phyloP scores from a whole-genome alignment of 1,140 invertebrate genomes.

The Ylistrum balloti region DNA sequence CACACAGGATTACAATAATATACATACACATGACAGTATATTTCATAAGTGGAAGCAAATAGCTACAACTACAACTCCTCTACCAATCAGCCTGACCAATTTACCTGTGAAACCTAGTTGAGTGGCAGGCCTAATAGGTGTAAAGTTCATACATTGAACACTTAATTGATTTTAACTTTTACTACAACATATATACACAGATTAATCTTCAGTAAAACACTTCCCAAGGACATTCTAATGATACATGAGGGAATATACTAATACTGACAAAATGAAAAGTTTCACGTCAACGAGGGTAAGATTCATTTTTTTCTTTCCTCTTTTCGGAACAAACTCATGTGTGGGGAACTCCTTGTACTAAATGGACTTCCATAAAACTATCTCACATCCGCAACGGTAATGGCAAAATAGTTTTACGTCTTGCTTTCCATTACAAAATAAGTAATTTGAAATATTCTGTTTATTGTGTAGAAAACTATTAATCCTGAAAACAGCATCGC shows the following conservation, averaged over 20 bases:
- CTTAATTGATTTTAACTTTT: not conserved
- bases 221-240: not conserved
- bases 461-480: not conserved
- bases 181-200: not conserved
- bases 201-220: not conserved
- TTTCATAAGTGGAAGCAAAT: too few relatives aligned
- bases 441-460: conserved; percentile 25
- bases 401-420: not conserved
- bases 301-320: too few relatives aligned
- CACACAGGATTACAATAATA: too few relatives aligned
- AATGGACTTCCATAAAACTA: not conserved
- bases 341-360: too few relatives aligned
- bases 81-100: too few relatives aligned
- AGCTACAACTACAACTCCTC: too few relatives aligned
- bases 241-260: not conserved
- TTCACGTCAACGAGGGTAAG: not conserved
- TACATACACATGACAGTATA: too few relatives aligned
- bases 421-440: not conserved
- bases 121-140: too few relatives aligned
- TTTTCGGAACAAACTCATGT: too few relatives aligned
- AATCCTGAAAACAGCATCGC: too few relatives aligned
- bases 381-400: not conserved
- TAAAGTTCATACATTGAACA: too few relatives aligned
- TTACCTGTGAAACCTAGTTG: too few relatives aligned
- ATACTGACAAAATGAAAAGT: not conserved